phyloP scores from a whole-genome alignment of 2,888 invertebrate species.

The Leucoptera coffeella region DNA sequence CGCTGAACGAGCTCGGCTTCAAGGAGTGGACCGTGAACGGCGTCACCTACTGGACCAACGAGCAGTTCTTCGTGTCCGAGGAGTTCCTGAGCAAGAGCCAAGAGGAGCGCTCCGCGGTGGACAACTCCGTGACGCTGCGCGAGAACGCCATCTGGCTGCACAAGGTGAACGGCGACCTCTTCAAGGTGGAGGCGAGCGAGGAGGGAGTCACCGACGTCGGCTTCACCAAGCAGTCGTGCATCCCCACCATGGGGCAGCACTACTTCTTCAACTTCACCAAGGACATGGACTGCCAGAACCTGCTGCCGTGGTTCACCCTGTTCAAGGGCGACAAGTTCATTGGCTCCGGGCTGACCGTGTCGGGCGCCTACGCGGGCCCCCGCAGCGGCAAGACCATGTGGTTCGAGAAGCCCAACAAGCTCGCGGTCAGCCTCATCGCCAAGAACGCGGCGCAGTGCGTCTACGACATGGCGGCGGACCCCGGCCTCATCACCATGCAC shows the following conservation, averaged over 20 bases:
- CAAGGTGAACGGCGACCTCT: constrained; percentile 13
- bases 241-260: constrained; percentile 8
- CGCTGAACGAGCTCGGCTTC: constrained; percentile 1
- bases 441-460: constrained; percentile 8
- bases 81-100: constrained; percentile 1
- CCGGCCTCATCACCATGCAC: constrained; percentile 8
- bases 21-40: constrained; percentile 2
- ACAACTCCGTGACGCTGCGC: constrained; percentile 9
- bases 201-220: constrained; percentile 7
- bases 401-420: not conserved
- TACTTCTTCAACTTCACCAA: constrained; percentile 10
- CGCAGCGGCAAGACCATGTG: not conserved
- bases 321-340: not conserved
- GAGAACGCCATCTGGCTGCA: constrained; percentile 12
- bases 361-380: not conserved
- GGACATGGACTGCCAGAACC: constrained; percentile 7
- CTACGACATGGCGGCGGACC: constrained; percentile 6
- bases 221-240: constrained; percentile 23
- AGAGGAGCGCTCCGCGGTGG: constrained; percentile 9
- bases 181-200: constrained; percentile 8
- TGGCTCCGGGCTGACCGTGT: constrained; percentile 1
- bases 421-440: no score
- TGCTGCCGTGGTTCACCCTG: constrained; percentile 3
- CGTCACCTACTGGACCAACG: constrained; percentile 7
- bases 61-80: constrained; percentile 8